Percentiles rank a stretch among this genome's conserved stretches.
Evolutionary conservation across 2,888 invertebrate genomes (phyloP).

Genomic region (Miltochrista miniata): DNA sequence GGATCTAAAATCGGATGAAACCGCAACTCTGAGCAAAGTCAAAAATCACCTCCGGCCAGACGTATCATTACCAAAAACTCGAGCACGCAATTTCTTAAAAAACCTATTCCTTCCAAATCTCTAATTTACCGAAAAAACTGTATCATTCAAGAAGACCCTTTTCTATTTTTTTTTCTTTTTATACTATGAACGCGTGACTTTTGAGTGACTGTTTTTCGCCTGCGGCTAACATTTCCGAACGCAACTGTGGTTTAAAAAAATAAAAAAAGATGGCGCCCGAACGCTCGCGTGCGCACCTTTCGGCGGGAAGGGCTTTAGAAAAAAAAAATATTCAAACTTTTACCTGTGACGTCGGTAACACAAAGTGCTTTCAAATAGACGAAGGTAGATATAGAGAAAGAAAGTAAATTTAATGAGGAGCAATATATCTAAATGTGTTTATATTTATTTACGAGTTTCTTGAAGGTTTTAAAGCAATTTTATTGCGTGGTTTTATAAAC

Average conservation of each 20-base stretch:
- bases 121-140: slow-evolving; percentile 81
- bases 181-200: slow-evolving; percentile 72
- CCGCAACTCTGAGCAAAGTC: slow-evolving; percentile 34
- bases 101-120: slow-evolving; percentile 63
- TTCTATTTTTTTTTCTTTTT: slow-evolving; percentile 57
- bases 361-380: slow-evolving; percentile 49
- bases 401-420: slow-evolving; percentile 14
- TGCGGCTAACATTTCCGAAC: slow-evolving; percentile 67
- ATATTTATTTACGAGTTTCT: no score
- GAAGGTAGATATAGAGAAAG: slow-evolving; percentile 32
- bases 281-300: slow-evolving; percentile 67
- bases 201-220: slow-evolving; percentile 80
- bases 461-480: no score
- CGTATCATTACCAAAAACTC: slow-evolving; percentile 66
- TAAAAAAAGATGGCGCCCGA: slow-evolving; percentile 65
- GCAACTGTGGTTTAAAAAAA: slow-evolving; percentile 65
- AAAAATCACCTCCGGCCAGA: slow-evolving; percentile 50
- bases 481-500: no score
- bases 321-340: slow-evolving; percentile 63
- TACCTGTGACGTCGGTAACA: slow-evolving; percentile 71
- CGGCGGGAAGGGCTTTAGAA: slow-evolving; percentile 62
- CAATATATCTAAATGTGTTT: no score
- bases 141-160: slow-evolving; percentile 74
- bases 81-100: slow-evolving; percentile 78
- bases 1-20: slow-evolving; percentile 28